Conservation (phyloP, 2,888 invertebrate genomes). For the Agrochola macilenta region DNA sequence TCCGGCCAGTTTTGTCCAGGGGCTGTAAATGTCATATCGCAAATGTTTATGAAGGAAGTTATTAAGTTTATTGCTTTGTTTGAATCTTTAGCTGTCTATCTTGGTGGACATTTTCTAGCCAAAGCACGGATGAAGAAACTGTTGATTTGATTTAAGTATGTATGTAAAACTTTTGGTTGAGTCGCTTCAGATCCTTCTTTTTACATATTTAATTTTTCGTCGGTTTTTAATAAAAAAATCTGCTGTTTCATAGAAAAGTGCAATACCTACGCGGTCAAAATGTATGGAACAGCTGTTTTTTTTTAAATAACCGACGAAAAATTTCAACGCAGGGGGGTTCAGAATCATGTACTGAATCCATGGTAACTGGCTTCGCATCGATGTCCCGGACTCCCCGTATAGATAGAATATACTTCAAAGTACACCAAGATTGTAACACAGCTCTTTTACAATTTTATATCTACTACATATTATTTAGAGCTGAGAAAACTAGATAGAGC, state of each 20-base stretch:
- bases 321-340: no score
- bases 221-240: no score
- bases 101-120: background rate
- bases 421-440: background rate
- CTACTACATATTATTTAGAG: background rate
- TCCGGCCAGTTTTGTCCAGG: conserved; percentile 13
- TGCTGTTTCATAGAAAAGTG: no score
- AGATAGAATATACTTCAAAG: background rate
- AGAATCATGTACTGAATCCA: no score
- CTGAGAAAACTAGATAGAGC: background rate
- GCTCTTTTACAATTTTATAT: background rate
- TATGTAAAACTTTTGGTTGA: background rate
- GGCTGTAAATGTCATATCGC: conserved; percentile 48
- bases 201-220: no score
- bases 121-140: background rate
- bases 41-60: conserved; percentile 20
- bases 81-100: background rate
- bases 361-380: no score
- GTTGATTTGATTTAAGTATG: background rate
- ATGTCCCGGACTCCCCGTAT: no score
- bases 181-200: background rate
- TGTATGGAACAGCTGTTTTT: no score
- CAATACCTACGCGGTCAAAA: no score
- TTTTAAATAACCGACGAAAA: no score
- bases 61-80: conserved; percentile 2